Evolutionary conservation across 2,797 vertebrate species (phyloP), one percentile per base, ranked within the genome.

Genomic region (Poecilia wingei): DNA sequence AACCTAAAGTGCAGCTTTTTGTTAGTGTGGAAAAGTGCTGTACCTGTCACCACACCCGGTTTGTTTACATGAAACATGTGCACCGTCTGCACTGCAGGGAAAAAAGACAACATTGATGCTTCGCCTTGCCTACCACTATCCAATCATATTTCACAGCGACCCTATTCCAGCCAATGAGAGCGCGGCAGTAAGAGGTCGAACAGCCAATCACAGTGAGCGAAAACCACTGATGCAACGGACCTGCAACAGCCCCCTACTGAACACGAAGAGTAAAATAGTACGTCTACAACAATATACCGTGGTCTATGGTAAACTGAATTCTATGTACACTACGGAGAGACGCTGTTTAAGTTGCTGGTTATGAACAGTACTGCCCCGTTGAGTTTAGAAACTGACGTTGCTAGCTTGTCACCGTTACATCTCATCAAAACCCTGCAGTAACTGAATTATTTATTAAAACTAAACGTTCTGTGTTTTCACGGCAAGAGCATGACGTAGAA

Each of bases 31-130:
- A 77, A 81, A 83, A 51, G 78, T 72, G 80, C 78, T 72, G 74
- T 76, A 80, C 72, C 13, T 31, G 41, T 45, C 81, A 89, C 85
- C 86, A 84, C 79, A 49, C 93, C 85, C 85, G 94, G 93, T 95
- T 95, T 96, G 95, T 96, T 96, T 95, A 95, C 95, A 84, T 91
- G 90, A 82, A 92, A 93, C 95, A 96, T 96, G 95, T 96, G 96
- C 94, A 91, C 91, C 59, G 70, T 20, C 86, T 91, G 90, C 92
- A 88, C 85, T 88, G 91, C 89, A 89, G 83, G 83, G 47, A 74
- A 78, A 85, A 88, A 88, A 87, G 74, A 88, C 46, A 82, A 82
- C 76, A 77, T 77, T 75, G 78, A 85, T 74, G 88, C 85, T 86
- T 76, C 89, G 84, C 89, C 92, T 89, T 91, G 87, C 90, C 90